Evolutionary conservation across 2,888 invertebrate species (phyloP), one percentile per base, ranked within the genome.

Genomic region (Esperia sulphurella): DNA sequence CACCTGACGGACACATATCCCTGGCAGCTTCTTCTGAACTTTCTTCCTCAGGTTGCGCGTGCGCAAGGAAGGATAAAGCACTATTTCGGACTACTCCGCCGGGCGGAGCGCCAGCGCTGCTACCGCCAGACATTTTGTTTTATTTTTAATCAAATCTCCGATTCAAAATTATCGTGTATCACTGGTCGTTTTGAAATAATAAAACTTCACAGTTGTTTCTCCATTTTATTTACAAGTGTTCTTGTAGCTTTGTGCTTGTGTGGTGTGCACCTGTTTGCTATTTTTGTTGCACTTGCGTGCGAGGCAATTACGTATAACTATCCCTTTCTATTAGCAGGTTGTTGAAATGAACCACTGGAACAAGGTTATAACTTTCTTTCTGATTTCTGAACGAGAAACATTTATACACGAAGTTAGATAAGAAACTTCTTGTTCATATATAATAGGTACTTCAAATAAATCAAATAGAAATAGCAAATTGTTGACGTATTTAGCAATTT

Each of bases 51-150:
- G 69, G 62, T 53, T 81, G 84, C 73, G 82, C 79, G 61, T 72
- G 65, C 72, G 80, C 75, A 65, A 85, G 75, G 41, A 87, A 87
- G 12, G 80, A 74, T 13, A 87, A 52, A 0, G 82, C 87, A 53
- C 87, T 88, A 53, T 74, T 86, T 10, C 75, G 69, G 2, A 85
- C 75, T 1, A 87, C 74, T 3, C 85, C 85, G 9, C 69, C 52
- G 0, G 66, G 64, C 14, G 64, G 59, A 55, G 63, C 58, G n/a
- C 68, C 67, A 0, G 69, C 50, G 21, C 70, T 61, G 45, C 65
- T 74, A 1, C 65, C 51, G 39, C 61, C 65, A 1, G 80, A 76
- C 80, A 79, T 79, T 51, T 41, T 9, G 35, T 42, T 38, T 13
- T n/a, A 38, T 28, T 40, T 33, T 1, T 10, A 33, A 33, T 33